These are phyloP conservation scores for Lathronympha strigana DNA, from an alignment of 2,888 invertebrate species.

Conservation along the genomic window DNA sequence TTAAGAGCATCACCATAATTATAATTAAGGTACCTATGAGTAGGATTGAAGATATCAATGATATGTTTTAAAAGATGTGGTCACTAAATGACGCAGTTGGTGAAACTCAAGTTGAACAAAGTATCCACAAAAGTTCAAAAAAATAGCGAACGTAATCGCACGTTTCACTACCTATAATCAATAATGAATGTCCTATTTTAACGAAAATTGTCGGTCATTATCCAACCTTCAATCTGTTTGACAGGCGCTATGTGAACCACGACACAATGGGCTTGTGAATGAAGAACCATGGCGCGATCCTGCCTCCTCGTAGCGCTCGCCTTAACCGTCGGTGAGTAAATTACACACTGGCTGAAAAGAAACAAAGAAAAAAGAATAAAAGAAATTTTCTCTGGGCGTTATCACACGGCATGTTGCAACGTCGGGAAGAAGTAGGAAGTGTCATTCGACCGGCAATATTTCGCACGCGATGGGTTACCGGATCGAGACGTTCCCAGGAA, in stretches of 20 bases:
- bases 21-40: too few species aligned
- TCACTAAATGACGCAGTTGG: too few species aligned
- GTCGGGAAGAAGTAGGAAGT: slow-evolving; percentile 11
- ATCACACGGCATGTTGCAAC: neutral
- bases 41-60: too few species aligned
- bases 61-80: too few species aligned
- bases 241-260: slow-evolving; percentile 21
- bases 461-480: slow-evolving; percentile 11
- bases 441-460: slow-evolving; percentile 12
- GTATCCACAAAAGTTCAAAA: too few species aligned
- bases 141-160: too few species aligned
- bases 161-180: too few species aligned
- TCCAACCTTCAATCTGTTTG: neutral
- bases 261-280: slow-evolving; percentile 23
- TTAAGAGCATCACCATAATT: too few species aligned
- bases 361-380: slow-evolving; percentile 3
- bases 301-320: slow-evolving; percentile 24
- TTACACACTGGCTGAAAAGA: neutral
- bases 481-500: neutral
- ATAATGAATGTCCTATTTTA: too few species aligned
- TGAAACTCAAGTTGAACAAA: too few species aligned
- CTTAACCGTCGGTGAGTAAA: slow-evolving; percentile 27
- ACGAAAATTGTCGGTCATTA: neutral
- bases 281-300: slow-evolving; percentile 24
- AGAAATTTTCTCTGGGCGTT: neutral